These are phyloP conservation scores for Propithecus coquereli DNA, from an alignment of 2,113 vertebrate species.

Conservation along the genomic window DNA sequence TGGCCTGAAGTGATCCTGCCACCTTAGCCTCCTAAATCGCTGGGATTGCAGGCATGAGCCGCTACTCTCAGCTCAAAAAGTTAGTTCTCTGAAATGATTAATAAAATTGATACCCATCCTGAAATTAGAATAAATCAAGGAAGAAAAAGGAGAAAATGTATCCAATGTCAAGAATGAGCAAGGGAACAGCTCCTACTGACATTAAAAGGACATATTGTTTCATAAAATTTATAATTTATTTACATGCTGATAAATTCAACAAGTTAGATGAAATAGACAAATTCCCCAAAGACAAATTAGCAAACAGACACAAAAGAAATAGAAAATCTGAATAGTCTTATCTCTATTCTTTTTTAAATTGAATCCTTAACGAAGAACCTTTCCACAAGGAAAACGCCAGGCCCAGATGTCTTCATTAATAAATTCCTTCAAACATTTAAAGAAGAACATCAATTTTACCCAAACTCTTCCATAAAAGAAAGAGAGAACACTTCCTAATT, in stretches of 20 bases:
- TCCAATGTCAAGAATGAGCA: background rate
- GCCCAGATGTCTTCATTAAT: background rate
- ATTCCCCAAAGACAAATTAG: background rate
- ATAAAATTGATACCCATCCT: background rate
- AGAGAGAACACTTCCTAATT: background rate
- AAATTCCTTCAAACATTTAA: background rate
- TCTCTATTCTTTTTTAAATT: background rate
- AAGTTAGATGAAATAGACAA: background rate
- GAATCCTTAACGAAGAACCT: constrained; percentile 18
- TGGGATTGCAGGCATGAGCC: too few species aligned
- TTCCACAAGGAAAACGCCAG: background rate
- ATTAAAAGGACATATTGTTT: background rate
- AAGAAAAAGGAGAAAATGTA: background rate
- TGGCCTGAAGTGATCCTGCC: too few species aligned
- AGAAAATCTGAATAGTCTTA: background rate
- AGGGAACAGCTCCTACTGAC: background rate
- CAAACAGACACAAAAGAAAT: background rate
- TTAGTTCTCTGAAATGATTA: background rate
- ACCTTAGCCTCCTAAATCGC: too few species aligned
- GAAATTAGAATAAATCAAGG: background rate
- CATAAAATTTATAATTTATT: constrained; percentile 2
- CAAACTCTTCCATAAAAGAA: background rate
- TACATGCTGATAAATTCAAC: background rate
- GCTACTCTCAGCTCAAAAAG: background rate
- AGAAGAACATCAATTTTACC: background rate